phyloP scores from a whole-genome alignment of 2,888 invertebrate species.

The Phalangium opilio region DNA sequence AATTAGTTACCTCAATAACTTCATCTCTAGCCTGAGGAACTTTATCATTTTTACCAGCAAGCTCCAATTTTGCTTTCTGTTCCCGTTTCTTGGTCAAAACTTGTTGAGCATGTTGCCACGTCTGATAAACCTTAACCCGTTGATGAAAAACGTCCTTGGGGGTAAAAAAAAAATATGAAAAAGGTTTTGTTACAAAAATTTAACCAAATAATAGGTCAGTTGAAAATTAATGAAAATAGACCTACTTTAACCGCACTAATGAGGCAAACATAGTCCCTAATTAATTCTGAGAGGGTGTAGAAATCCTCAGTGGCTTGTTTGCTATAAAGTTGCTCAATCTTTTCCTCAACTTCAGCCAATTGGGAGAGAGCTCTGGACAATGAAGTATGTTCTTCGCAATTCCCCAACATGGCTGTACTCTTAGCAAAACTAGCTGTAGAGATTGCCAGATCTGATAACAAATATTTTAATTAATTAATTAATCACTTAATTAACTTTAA shows the following conservation, averaged over 20 bases:
- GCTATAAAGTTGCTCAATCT: conserved; percentile 66
- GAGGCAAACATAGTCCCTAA: conserved; percentile 84
- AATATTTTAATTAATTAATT: not conserved
- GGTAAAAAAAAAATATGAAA: conserved; percentile 6
- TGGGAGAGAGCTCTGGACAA: conserved; percentile 77
- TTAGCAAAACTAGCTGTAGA: conserved; percentile 71
- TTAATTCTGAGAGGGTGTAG: conserved; percentile 77
- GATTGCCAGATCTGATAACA: conserved; percentile 46
- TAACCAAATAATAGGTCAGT: not conserved
- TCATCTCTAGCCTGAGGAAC: conserved; percentile 67
- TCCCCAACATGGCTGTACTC: conserved; percentile 73
- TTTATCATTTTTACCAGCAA: conserved; percentile 77
- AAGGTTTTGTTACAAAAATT: not conserved
- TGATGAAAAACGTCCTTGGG: conserved; percentile 51
- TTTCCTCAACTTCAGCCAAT: conserved; percentile 72
- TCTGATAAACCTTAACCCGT: conserved; percentile 73
- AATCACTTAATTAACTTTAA: too few species aligned
- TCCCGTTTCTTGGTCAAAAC: conserved; percentile 87
- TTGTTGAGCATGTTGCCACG: conserved; percentile 93
- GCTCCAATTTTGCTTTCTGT: conserved; percentile 76
- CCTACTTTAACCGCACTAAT: conserved; percentile 72
- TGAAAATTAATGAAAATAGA: not conserved
- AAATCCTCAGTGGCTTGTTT: conserved; percentile 93
- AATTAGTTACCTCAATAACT: conserved; percentile 63
- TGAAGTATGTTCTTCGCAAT: conserved; percentile 81